Percentiles rank a stretch among this genome's conserved stretches.
Evolutionary conservation across 2,113 vertebrate species (phyloP).

Genomic region (Pelecanus crispus): DNA sequence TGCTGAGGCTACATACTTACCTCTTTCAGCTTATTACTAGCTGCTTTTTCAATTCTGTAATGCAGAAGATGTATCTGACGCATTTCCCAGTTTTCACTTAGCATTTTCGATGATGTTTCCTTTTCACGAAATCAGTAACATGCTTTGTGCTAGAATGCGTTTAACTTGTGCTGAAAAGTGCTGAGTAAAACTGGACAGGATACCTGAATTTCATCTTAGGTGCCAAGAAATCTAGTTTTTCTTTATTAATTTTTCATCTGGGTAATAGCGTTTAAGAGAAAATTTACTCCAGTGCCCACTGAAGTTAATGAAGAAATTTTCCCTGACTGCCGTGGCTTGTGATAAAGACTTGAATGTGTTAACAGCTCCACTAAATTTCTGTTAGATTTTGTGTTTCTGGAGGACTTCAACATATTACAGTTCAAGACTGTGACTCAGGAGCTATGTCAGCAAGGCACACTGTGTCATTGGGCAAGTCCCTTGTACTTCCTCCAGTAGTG

Average conservation of each 20-base stretch:
- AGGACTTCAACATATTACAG: not conserved
- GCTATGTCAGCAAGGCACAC: not conserved
- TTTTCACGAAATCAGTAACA: not conserved
- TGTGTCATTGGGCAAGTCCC: not conserved
- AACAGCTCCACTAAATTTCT: not conserved
- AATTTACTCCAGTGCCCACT: not conserved
- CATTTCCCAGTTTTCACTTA: not conserved
- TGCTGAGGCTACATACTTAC: not conserved
- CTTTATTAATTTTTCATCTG: not conserved
- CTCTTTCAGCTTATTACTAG: not conserved
- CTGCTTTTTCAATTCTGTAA: not conserved
- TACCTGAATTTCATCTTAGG: not conserved
- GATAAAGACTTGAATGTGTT: not conserved
- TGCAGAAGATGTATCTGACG: not conserved
- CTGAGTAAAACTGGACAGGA: not conserved
- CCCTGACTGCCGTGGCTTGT: not conserved
- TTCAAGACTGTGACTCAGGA: not conserved
- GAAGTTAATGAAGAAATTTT: not conserved
- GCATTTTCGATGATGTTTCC: not conserved
- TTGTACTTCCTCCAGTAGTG: not conserved
- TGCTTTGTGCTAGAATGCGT: not conserved
- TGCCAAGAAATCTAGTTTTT: not conserved
- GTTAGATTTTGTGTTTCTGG: not conserved
- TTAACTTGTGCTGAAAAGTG: not conserved
- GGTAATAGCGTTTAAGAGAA: not conserved